A percentile compares a stretch with the other conserved stretches of the same genome.
Evolutionary conservation across 2,797 vertebrate genomes (phyloP).

Genomic region (Malurus splendens): DNA sequence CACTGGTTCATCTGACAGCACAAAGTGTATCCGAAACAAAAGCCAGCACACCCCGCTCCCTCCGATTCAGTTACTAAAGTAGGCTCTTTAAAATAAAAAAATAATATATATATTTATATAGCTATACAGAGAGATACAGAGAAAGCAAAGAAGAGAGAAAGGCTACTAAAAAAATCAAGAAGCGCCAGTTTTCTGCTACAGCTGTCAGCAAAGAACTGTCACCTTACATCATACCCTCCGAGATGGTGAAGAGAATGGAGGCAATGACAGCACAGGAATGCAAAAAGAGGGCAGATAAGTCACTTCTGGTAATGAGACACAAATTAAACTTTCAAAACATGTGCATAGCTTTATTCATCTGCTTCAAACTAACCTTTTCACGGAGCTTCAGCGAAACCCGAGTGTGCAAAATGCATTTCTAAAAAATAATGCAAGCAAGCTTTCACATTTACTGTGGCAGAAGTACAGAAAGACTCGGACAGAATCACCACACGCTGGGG

Average conservation of each 20-base stretch:
- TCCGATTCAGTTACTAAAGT: conserved; percentile 25
- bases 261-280: conserved; percentile 58
- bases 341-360: conserved; percentile 77
- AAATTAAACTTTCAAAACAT: conserved; percentile 73
- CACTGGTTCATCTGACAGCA: neutral
- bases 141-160: conserved; percentile 53
- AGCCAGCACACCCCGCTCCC: conserved; percentile 11
- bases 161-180: conserved; percentile 57
- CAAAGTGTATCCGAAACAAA: neutral
- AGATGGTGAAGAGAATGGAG: conserved; percentile 55
- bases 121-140: conserved; percentile 45
- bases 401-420: conserved; percentile 77
- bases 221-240: conserved; percentile 46
- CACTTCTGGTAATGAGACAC: conserved; percentile 76
- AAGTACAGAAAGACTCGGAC: conserved; percentile 55
- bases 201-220: conserved; percentile 61
- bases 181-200: conserved; percentile 60
- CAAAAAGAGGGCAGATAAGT: conserved; percentile 63
- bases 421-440: conserved; percentile 74
- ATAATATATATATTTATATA: conserved; percentile 63
- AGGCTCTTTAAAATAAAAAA: conserved; percentile 60
- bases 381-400: conserved; percentile 69
- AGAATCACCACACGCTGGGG: conserved; percentile 55
- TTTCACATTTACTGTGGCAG: conserved; percentile 72
- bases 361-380: conserved; percentile 70